Conservation (phyloP, 2,888 invertebrate genomes). For the Andrena minutula region DNA sequence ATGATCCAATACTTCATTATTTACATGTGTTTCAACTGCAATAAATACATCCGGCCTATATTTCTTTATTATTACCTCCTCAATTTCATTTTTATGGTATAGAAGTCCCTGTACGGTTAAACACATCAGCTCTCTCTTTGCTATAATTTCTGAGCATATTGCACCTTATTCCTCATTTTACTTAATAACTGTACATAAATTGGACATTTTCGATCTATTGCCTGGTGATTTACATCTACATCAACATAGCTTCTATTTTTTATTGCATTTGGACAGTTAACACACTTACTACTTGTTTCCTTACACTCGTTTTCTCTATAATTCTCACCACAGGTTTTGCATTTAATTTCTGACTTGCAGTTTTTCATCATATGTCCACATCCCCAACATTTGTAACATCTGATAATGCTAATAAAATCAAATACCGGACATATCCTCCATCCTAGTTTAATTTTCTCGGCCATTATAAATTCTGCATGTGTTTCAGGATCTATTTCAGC, state of each 20-base stretch:
- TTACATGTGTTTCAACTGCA: constrained; percentile 8
- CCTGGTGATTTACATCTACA: constrained; percentile 1
- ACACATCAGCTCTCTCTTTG: no score
- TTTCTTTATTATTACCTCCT: constrained; percentile 4
- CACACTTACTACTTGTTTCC: not conserved
- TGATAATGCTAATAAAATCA: not conserved
- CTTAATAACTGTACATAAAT: not conserved
- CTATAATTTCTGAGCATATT: no score
- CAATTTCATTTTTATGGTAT: constrained; percentile 1
- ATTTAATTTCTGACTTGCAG: not conserved
- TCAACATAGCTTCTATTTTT: not conserved
- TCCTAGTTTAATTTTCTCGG: constrained; percentile 1
- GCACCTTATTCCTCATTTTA: no score
- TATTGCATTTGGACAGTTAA: constrained; percentile 3
- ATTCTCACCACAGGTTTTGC: not conserved
- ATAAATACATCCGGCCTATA: constrained; percentile 1
- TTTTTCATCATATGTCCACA: constrained; percentile 5
- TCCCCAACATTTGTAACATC: constrained; percentile 1
- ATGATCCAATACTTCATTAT: not conserved
- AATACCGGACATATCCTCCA: constrained; percentile 8
- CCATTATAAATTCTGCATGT: not conserved
- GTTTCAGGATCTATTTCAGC: constrained; percentile 2
- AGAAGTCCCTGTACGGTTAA: not conserved
- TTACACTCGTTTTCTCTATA: not conserved
- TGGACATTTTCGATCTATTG: not conserved